Evolutionary conservation across 1,140 invertebrate genomes (phyloP), one percentile per base, ranked within the genome.

Genomic region (Eufriesea mexicana): DNA sequence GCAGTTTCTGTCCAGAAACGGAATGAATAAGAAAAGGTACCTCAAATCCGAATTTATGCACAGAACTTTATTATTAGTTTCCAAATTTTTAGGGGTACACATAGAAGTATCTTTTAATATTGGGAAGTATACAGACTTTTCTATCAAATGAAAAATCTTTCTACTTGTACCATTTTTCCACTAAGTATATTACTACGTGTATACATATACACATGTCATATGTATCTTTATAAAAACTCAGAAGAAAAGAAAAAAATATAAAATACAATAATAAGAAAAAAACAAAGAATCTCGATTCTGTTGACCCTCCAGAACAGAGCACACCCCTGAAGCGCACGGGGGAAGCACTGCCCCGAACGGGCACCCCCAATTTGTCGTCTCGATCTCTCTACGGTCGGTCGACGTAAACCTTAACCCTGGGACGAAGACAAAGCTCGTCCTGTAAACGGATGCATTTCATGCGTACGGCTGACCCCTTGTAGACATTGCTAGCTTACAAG

Each of bases 401-500:
- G 85, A 80, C 85, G 84, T 77, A 82, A 84, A 85, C 79, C 85
- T 86, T 89, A 86, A 88, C 85, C 78, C 86, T 81, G 82, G 74
- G 67, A 74, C 80, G 84, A 88, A 89, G 84, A 89, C 88, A 86
- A 89, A 89, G 88, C 84, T 86, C 62, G 84, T 68, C 71, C 80
- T 79, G 89, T 91, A 94, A 94, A 93, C 91, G 93, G 91, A 94
- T 94, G 93, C 92, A 92, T 94, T 94, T 94, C 90, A 91, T 93
- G 91, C 92, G 93, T 94, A 92, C 93, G 92, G 93, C 92, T 94
- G 93, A 94, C 93, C 94, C 94, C 93, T 94, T 94, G 94, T 94
- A 94, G 94, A 94, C 94, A 94, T 94, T 93, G 91, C 90, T 87
- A 92, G 94, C 92, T 94, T 94, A 94, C 94, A 94, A 94, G 92